Evolutionary conservation across 2,888 invertebrate species (phyloP).

Genomic region (Cephus pulcher): DNA sequence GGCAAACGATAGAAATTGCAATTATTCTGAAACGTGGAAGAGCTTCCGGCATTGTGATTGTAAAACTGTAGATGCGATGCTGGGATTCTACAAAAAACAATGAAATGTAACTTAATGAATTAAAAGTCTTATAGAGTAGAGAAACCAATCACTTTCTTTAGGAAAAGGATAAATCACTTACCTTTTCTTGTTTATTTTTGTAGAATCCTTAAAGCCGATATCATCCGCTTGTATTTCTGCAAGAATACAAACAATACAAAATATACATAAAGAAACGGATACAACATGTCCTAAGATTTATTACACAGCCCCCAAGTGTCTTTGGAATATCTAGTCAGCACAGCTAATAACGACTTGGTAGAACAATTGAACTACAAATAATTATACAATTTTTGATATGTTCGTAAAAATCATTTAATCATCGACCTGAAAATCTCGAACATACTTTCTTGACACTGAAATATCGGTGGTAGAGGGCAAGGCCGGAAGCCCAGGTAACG

Average conservation of each 20-base stretch:
- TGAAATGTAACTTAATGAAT: background rate
- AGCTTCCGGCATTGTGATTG: too few species aligned
- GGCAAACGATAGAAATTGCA: background rate
- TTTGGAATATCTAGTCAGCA: background rate
- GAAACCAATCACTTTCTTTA: background rate
- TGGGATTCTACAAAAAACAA: background rate
- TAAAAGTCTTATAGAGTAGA: background rate
- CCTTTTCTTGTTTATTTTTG: background rate
- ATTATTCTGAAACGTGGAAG: background rate
- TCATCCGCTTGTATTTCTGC: background rate
- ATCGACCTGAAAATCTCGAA: slow-evolving; percentile 21
- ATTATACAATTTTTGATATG: background rate
- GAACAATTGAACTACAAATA: background rate
- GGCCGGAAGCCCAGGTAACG: slow-evolving; percentile 35
- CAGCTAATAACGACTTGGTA: background rate
- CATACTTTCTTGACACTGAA: slow-evolving; percentile 23
- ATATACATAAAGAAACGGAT: background rate
- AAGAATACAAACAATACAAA: background rate
- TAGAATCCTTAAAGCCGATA: background rate
- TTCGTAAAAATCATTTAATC: slow-evolving; percentile 12
- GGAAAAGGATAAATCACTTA: background rate
- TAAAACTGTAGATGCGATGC: background rate
- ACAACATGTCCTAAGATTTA: background rate
- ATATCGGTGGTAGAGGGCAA: slow-evolving; percentile 29
- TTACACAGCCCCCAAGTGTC: background rate